A percentile compares a stretch with the other conserved stretches of the same genome.
Evolutionary conservation across 2,888 invertebrate species (phyloP).

Genomic region (Nematopogon swammerdamellus): DNA sequence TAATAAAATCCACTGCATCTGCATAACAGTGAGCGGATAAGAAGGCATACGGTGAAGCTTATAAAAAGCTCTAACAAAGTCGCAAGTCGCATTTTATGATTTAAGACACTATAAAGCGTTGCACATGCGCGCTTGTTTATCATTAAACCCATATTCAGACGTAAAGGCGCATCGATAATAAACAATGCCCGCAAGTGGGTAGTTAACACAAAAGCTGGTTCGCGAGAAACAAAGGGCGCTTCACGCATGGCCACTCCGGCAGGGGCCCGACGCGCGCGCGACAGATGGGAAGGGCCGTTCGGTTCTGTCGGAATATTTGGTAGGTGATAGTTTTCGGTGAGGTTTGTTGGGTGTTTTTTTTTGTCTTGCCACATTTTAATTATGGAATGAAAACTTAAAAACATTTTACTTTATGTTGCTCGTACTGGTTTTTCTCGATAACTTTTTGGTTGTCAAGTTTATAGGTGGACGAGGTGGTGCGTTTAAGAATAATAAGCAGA

Average conservation of each 20-base stretch:
- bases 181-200: neutral
- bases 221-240: neutral
- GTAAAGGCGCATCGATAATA: neutral
- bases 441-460: too few species aligned
- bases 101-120: neutral
- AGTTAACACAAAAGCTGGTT: neutral
- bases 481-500: too few species aligned
- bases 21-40: too few species aligned
- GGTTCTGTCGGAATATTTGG: neutral
- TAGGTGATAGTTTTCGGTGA: neutral
- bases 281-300: neutral
- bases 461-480: too few species aligned
- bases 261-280: neutral
- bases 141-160: neutral
- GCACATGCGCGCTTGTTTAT: neutral
- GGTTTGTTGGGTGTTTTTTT: too few species aligned
- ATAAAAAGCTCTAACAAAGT: too few species aligned
- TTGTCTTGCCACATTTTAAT: too few species aligned
- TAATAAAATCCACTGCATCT: too few species aligned
- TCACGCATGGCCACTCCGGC: neutral
- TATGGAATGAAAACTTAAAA: too few species aligned
- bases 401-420: too few species aligned
- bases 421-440: too few species aligned
- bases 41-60: too few species aligned
- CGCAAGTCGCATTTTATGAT: neutral